Evolutionary conservation across 2,113 vertebrate species (phyloP), one percentile per base, ranked within the genome.

Genomic region (Mesoclemmys tuberculata): DNA sequence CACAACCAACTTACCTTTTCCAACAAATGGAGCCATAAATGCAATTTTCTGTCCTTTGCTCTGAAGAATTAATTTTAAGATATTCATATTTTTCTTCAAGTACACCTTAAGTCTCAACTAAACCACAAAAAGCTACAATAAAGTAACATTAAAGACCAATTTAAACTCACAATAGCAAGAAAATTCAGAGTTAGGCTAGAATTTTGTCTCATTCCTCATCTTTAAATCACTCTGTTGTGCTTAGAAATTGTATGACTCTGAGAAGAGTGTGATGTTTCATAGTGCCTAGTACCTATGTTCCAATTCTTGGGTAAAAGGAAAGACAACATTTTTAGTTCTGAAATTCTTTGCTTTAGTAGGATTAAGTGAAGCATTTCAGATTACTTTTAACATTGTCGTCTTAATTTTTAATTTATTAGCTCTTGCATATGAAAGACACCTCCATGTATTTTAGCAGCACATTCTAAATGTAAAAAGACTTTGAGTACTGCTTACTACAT

Each of bases 71-170:
- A 98, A 97, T 98, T 97, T 98, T 97, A 98, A 97, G 78, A 78
- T 96, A 95, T 97, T 97, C 96, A 97, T 97, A 96, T 96, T 97
- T 97, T 97, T 97, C 96, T 97, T 97, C 93, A 98, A 96, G 94
- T 96, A 95, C 94, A 84, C 92, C 96, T 97, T 98, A 98, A 97
- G 95, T 95, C 93, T 97, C 95, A 98, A 98, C 98, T 98, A 98
- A 98, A 97, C 71, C 93, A 94, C 93, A 55, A 97, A 96, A 97
- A 92, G 95, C 89, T 97, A 89, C 93, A 97, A 97, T 98, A 98
- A 98, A 98, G 94, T 97, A 97, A 95, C 61, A 98, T 98, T 98
- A 98, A 98, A 93, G 81, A 83, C 87, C 94, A 96, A 77, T 95
- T 96, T 96, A 98, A 97, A 98, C 94, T 90, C 95, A 97, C 35